phyloP scores from a whole-genome alignment of 2,113 vertebrate species.

The Perccottus glenii region DNA sequence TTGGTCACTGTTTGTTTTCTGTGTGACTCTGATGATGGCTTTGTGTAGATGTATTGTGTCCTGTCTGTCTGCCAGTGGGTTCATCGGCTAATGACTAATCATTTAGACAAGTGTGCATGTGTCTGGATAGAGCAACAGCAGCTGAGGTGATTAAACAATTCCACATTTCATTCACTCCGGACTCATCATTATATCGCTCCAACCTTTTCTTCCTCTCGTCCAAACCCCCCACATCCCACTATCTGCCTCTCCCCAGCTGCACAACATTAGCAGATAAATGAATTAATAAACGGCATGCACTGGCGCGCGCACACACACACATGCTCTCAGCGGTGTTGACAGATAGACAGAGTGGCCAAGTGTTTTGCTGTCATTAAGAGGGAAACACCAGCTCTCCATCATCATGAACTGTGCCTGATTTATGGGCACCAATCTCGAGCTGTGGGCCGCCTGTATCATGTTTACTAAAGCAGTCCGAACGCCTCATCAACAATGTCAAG shows the following conservation, averaged over 20 bases:
- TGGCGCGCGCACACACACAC: slow-evolving; percentile 12
- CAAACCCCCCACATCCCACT: slow-evolving; percentile 31
- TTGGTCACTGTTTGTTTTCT: slow-evolving; percentile 53
- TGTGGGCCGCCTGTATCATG: slow-evolving; percentile 14
- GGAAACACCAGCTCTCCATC: slow-evolving; percentile 65
- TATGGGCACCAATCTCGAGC: slow-evolving; percentile 22
- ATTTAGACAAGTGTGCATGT: slow-evolving; percentile 61
- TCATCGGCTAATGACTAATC: slow-evolving; percentile 68
- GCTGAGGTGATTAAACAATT: slow-evolving; percentile 70
- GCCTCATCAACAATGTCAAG: slow-evolving; percentile 10
- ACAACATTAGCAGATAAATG: slow-evolving; percentile 70
- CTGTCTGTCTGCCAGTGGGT: slow-evolving; percentile 62
- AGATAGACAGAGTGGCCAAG: slow-evolving; percentile 55
- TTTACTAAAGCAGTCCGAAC: slow-evolving; percentile 15
- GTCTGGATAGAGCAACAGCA: slow-evolving; percentile 55
- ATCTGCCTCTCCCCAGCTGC: slow-evolving; percentile 57
- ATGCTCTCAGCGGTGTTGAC: slow-evolving; percentile 43
- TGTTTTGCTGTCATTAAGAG: slow-evolving; percentile 68
- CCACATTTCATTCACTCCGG: slow-evolving; percentile 59
- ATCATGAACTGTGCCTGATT: slow-evolving; percentile 55
- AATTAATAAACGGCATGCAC: slow-evolving; percentile 61
- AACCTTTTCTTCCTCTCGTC: slow-evolving; percentile 32
- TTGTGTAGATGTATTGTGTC: slow-evolving; percentile 56
- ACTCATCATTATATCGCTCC: slow-evolving; percentile 36
- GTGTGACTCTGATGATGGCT: slow-evolving; percentile 50